These are phyloP conservation scores for Muricea muricata DNA, from an alignment of 92 coral and sea anemone species.

Conservation along the genomic window DNA sequence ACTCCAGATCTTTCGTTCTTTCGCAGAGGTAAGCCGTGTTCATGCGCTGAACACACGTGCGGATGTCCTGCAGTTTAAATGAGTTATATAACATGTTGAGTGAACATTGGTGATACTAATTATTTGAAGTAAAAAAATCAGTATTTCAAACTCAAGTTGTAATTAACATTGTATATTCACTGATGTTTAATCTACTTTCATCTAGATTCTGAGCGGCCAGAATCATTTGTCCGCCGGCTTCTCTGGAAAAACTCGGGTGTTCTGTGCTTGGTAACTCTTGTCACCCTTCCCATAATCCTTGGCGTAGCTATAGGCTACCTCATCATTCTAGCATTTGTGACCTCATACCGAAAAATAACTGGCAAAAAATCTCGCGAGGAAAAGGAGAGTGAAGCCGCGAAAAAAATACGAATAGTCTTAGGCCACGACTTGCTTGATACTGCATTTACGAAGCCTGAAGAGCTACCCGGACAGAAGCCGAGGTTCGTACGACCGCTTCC, in stretches of 20 bases:
- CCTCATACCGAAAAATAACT: constrained; percentile 77
- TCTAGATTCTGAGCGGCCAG: constrained; percentile 18
- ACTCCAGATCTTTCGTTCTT: not conserved
- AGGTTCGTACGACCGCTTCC: constrained; percentile 41
- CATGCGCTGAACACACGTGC: too few species aligned
- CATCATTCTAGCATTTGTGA: constrained; percentile 74
- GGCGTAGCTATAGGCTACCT: constrained; percentile 94
- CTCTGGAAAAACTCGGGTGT: constrained; percentile 92
- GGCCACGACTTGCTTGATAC: constrained; percentile 90
- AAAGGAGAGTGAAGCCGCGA: constrained; percentile 73
- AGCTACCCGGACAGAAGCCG: constrained; percentile 80
- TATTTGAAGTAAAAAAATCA: too few species aligned
- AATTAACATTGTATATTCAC: too few species aligned
- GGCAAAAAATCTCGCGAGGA: constrained; percentile 65
- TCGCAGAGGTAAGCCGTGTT: constrained; percentile 1
- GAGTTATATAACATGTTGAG: too few species aligned
- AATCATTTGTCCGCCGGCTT: constrained; percentile 62
- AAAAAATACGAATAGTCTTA: constrained; percentile 84
- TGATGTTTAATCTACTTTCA: not conserved
- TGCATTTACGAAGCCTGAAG: constrained; percentile 85
- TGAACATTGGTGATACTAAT: too few species aligned
- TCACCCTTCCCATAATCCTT: constrained; percentile 82
- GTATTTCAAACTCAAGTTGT: too few species aligned
- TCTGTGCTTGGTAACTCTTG: constrained; percentile 76
- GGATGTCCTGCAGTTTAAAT: too few species aligned